Evolutionary conservation across 2,888 invertebrate species (phyloP), one percentile per base, ranked within the genome.

Genomic region (Apeira syringaria): DNA sequence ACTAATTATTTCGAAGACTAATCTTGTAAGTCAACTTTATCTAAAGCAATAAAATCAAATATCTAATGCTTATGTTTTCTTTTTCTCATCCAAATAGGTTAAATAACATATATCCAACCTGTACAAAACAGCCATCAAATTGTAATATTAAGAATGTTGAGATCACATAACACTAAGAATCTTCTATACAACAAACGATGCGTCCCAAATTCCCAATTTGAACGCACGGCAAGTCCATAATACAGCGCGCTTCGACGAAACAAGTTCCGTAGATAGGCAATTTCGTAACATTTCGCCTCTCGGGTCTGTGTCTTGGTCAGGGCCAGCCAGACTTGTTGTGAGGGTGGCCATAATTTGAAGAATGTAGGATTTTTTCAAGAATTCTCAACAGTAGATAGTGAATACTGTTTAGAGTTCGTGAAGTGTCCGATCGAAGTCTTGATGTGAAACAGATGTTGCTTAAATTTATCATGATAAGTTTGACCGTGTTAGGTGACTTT

Each of bases 231-330:
- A n/a, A n/a, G n/a, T 59, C 61, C 54, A 47, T 52, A 42, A 47
- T 43, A 36, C 54, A 50, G 43, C 59, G 51, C 39, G 56, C 59
- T 59, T 58, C 50, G 58, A 51, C 55, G 55, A 64, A 81, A 80
- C 80, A 62, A 68, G 81, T 78, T 79, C 67, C 57, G 56, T 65
- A 70, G 70, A 74, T 74, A 69, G 72, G 72, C 72, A 77, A 82
- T 84, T 81, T 85, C 81, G 79, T 87, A 86, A 83, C 75, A 80
- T 80, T 80, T 77, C 68, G 75, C 80, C 77, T 78, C 76, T 68
- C 66, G 71, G 70, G 74, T 75, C 74, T 75, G 72, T 81, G 88
- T 87, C 88, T 86, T 85, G 88, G 88, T 88, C 88, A 88, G 86
- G 88, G 88, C 84, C 85, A 69, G 68, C 58, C 56, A 45, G 53